Evolutionary conservation across 2,888 invertebrate genomes (phyloP).

Genomic region (Epinotia demarniana): DNA sequence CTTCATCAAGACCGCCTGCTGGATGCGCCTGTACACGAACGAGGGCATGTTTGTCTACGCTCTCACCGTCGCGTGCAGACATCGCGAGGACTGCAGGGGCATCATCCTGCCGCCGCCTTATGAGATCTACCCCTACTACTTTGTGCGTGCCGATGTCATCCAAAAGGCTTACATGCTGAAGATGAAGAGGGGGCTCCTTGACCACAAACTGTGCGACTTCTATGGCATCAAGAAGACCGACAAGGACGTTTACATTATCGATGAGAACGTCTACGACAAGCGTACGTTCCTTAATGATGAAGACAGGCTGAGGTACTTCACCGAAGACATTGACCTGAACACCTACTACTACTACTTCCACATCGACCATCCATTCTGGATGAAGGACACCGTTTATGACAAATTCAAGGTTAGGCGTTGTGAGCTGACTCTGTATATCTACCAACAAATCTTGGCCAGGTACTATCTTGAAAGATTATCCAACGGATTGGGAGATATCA

Average conservation of each 20-base stretch:
- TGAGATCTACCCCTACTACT: constrained; percentile 87
- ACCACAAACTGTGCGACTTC: constrained; percentile 79
- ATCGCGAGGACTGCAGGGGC: constrained; percentile 79
- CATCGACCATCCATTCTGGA: constrained; percentile 86
- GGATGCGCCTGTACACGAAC: constrained; percentile 81
- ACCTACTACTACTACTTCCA: constrained; percentile 86
- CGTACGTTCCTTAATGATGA: constrained; percentile 82
- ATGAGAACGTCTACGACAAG: constrained; percentile 87
- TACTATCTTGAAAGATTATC: constrained; percentile 83
- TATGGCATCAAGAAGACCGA: constrained; percentile 80
- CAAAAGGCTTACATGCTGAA: constrained; percentile 82
- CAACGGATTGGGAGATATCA: constrained; percentile 76
- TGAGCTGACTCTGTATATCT: constrained; percentile 84
- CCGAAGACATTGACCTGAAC: constrained; percentile 87
- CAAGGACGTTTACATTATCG: constrained; percentile 84
- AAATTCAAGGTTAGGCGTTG: constrained; percentile 73
- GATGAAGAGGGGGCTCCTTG: constrained; percentile 77
- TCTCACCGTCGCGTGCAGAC: constrained; percentile 80
- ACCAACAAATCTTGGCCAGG: constrained; percentile 88
- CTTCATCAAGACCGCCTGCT: constrained; percentile 80
- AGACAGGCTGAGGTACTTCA: constrained; percentile 86
- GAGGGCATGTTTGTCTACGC: constrained; percentile 85
- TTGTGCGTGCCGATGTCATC: constrained; percentile 87
- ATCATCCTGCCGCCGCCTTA: constrained; percentile 84
- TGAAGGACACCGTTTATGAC: constrained; percentile 76